Percentiles rank a stretch among this genome's conserved stretches.
Evolutionary conservation across 2,888 invertebrate species (phyloP).

Genomic region (Ernsta delagoae): DNA sequence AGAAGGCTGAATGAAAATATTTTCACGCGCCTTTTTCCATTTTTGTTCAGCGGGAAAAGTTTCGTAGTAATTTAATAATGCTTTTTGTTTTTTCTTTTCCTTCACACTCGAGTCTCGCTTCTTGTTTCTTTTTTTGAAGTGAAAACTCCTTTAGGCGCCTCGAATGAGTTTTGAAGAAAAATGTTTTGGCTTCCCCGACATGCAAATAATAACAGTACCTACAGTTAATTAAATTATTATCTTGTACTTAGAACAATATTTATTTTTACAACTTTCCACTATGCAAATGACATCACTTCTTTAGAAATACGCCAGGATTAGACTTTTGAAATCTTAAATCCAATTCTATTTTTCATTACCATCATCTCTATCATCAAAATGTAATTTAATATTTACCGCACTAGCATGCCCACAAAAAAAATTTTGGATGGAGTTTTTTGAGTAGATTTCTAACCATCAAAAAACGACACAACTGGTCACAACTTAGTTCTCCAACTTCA

Average conservation of each 20-base stretch:
- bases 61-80: slow-evolving; percentile 31
- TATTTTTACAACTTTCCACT: no score
- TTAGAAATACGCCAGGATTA: no score
- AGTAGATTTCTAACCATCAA: not conserved
- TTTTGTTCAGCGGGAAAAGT: slow-evolving; percentile 16
- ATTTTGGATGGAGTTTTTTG: not conserved
- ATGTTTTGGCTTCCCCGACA: no score
- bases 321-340: no score
- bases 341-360: no score
- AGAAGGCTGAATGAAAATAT: slow-evolving; percentile 21
- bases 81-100: slow-evolving; percentile 10
- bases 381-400: no score
- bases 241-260: no score
- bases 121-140: slow-evolving; percentile 2
- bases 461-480: not conserved
- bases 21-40: slow-evolving; percentile 10
- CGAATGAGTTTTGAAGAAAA: not conserved
- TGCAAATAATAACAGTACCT: no score
- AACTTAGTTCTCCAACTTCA: not conserved
- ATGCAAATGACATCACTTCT: no score
- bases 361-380: no score
- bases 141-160: not conserved
- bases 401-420: no score
- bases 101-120: not conserved
- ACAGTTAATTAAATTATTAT: no score